Evolutionary conservation across 2,797 vertebrate species (phyloP), one percentile per base, ranked within the genome.

Genomic region (Tauraco hartlaubi): DNA sequence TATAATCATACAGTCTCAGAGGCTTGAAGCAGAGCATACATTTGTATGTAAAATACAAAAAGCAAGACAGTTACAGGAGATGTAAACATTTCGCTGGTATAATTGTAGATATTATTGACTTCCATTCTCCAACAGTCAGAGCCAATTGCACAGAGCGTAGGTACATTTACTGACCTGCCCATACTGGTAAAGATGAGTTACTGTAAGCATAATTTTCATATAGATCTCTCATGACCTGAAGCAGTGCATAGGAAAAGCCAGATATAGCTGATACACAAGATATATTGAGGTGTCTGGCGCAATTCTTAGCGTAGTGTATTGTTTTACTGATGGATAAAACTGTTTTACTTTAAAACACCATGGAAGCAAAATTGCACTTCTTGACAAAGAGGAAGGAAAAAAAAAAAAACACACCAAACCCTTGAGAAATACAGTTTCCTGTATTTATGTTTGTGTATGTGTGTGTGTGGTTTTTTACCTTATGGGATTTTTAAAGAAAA

Each of bases 101-200:
- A 72, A 86, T 63, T 64, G 89, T 61, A 64, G 77, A 49, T 95
- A 44, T 48, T 91, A 78, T 67, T 92, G 92, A 62, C 71, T 94
- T 91, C 52, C 83, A 37, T 87, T 96, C 69, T 59, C 9, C 77
- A 94, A 55, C 91, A 64, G 81, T 91, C 76, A 17, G 35, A 75
- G 78, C 49, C 41, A 72, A 48, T 96, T 85, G 90, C 86, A 39
- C 63, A 90, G 87, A 85, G 46, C n/a, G 81, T 63, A 84, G 79
- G 63, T 61, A 41, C 94, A 31, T 90, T 97, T 95, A 80, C 95
- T 97, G 93, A 85, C 92, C 80, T 96, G 86, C 73, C 85, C 95
- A 15, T 75, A 7, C 75, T 85, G 85, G 46, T 54, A 29, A 68
- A 76, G 88, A 54, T 88, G 81, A 87, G 72, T 94, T 82, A 49